Base-by-base conservation (phyloP, 2,113 vertebrate species). In the Oreocharis arfaki region DNA sequence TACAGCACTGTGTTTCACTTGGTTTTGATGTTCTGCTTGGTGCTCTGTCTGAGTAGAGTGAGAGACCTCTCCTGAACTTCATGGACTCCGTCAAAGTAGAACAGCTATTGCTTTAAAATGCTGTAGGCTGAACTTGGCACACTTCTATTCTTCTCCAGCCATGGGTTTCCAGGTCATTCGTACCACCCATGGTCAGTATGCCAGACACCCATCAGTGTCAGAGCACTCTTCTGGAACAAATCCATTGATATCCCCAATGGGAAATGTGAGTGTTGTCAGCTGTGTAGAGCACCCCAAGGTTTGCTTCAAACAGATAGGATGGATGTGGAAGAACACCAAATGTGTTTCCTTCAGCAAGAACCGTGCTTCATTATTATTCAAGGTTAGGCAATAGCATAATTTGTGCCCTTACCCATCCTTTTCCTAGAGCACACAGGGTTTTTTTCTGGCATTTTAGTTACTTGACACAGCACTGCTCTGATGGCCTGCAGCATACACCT, bases 161-260 rank as follows among this genome's bases (percentile, higher is more conserved):
- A 0, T 56, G 49, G 28, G 13, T 84, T 90, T 92, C 55, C 20
- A 57, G 37, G 18, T 90, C 64, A 33, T 68, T 80, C 17, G 3
- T 56, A 15, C 18, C 50, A 28, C n/a, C 42, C 0, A 0, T 55
- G 64, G 22, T 86, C 47, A 64, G 33, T 76, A 30, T 52, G 57
- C 64, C 60, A 8, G 7, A 28, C 18, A 28, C 13, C 16, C 0
- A 0, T 52, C 47, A 63, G 32, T 57, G 55, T 50, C 61, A 24
- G 52, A 87, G 47, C 52, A 55, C 23, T 67, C 47, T 39, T 64
- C 47, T 63, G 33, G 42, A 95, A 52, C 33, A 91, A 59, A 89
- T 87, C 39, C 6, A 0, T 84, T 63, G 21, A 22, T 56, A 63
- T 75, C 13, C 47, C 44, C 27, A n/a, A 8, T 46, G 47, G 77